Conservation (phyloP, 2,888 invertebrate genomes). For the Phasia obesa region DNA sequence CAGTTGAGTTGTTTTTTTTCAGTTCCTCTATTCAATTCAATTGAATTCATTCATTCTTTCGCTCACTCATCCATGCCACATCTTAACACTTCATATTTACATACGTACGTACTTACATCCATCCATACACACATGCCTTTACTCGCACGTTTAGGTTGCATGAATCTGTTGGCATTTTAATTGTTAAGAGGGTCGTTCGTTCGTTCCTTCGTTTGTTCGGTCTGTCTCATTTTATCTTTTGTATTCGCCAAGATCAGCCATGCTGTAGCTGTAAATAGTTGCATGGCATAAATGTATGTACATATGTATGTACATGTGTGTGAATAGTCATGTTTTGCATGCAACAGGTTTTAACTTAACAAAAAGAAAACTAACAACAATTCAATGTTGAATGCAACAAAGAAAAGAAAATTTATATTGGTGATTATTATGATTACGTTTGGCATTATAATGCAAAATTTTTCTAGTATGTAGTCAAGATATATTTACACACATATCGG, state of each 20-base stretch:
- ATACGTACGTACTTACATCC: neutral
- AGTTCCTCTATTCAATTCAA: constrained; percentile 13
- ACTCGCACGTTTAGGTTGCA: constrained; percentile 11
- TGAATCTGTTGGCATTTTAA: constrained; percentile 60
- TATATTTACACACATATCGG: neutral
- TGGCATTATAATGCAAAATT: constrained; percentile 28
- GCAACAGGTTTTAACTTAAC: constrained; percentile 63
- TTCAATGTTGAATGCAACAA: constrained; percentile 51
- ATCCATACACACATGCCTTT: constrained; percentile 6
- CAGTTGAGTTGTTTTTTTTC: constrained; percentile 10
- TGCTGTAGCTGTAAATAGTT: constrained; percentile 40
- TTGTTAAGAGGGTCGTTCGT: constrained; percentile 62
- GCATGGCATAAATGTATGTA: constrained; percentile 8
- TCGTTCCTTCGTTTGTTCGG: constrained; percentile 43
- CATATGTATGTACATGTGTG: neutral
- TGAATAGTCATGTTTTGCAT: constrained; percentile 12
- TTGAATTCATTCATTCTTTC: constrained; percentile 36
- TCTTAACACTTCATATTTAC: constrained; percentile 33
- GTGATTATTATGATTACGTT: constrained; percentile 67
- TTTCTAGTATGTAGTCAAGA: neutral
- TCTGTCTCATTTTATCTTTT: constrained; percentile 68
- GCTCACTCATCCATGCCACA: constrained; percentile 44
- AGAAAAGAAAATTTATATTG: constrained; percentile 57
- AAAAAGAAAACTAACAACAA: constrained; percentile 47
- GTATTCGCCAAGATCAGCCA: constrained; percentile 60